phyloP scores from a whole-genome alignment of 2,113 vertebrate genomes.

The Forbesichthys papilliferus region DNA sequence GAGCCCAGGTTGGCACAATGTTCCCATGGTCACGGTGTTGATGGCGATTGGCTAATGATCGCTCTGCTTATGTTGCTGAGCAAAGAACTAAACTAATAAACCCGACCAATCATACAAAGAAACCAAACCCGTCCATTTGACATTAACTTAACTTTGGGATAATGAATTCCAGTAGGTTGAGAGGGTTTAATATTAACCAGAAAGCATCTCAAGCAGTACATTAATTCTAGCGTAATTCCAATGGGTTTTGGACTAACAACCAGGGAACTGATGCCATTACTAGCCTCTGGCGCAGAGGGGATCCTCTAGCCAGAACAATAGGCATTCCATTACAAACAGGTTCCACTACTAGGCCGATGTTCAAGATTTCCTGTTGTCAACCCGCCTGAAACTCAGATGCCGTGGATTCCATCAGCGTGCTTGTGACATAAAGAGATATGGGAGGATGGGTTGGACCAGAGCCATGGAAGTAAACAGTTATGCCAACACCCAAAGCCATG shows the following conservation, averaged over 20 bases:
- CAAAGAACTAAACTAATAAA: not conserved
- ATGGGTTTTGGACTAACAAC: conserved; percentile 41
- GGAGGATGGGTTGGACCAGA: no score
- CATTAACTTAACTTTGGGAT: no score
- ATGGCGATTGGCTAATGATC: not conserved
- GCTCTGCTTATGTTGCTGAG: not conserved
- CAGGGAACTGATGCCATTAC: conserved; percentile 59
- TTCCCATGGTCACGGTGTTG: not conserved
- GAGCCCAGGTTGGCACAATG: no score
- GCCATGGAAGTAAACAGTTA: no score
- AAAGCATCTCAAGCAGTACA: not conserved
- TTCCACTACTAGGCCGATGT: conserved; percentile 55
- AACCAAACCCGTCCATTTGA: not conserved
- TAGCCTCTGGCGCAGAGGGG: conserved; percentile 53
- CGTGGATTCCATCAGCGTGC: conserved; percentile 64
- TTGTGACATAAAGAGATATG: conserved; percentile 40
- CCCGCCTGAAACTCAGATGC: conserved; percentile 44
- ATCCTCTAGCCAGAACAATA: conserved; percentile 68
- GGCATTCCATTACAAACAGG: conserved; percentile 75
- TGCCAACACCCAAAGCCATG: no score
- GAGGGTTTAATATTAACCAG: not conserved
- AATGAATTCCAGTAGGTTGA: not conserved
- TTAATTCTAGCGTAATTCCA: conserved; percentile 22
- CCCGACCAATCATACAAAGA: not conserved
- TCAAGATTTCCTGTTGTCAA: conserved; percentile 66